Conservation (phyloP, 2,113 vertebrate genomes). For the Thalassoma bifasciatum region DNA sequence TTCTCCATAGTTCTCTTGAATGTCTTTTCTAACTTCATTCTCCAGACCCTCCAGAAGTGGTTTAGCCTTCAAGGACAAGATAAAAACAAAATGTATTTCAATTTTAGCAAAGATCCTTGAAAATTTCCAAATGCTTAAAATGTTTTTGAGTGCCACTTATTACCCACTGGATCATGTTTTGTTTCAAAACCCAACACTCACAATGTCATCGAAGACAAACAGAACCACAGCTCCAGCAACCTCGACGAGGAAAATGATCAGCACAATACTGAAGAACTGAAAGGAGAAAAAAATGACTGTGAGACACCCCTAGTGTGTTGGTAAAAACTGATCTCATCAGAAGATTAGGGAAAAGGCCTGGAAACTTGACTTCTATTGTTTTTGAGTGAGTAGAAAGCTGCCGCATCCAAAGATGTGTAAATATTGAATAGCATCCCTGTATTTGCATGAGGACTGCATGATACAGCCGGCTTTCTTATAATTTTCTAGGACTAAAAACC, state of each 20-base stretch:
- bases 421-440: no score
- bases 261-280: slow-evolving; percentile 84
- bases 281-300: not conserved
- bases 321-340: not conserved
- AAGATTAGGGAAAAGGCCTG: not conserved
- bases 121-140: not conserved
- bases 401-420: no score
- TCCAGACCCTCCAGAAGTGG: slow-evolving; percentile 55
- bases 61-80: slow-evolving; percentile 57
- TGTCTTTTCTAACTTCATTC: slow-evolving; percentile 1
- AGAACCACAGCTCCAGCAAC: slow-evolving; percentile 79
- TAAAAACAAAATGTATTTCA: not conserved
- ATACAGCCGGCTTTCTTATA: no score
- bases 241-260: slow-evolving; percentile 83
- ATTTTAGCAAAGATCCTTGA: not conserved
- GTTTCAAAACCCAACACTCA: slow-evolving; percentile 67
- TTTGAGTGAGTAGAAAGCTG: not conserved
- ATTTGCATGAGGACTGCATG: no score
- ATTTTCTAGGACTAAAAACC: no score
- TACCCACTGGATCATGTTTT: not conserved
- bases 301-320: not conserved
- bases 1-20: slow-evolving; percentile 34
- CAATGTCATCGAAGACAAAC: slow-evolving; percentile 77
- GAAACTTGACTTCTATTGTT: not conserved
- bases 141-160: not conserved